A percentile compares a stretch with the other conserved stretches of the same genome.
Evolutionary conservation across 2,797 vertebrate genomes (phyloP).

Genomic region (Poeciliopsis presidionis): DNA sequence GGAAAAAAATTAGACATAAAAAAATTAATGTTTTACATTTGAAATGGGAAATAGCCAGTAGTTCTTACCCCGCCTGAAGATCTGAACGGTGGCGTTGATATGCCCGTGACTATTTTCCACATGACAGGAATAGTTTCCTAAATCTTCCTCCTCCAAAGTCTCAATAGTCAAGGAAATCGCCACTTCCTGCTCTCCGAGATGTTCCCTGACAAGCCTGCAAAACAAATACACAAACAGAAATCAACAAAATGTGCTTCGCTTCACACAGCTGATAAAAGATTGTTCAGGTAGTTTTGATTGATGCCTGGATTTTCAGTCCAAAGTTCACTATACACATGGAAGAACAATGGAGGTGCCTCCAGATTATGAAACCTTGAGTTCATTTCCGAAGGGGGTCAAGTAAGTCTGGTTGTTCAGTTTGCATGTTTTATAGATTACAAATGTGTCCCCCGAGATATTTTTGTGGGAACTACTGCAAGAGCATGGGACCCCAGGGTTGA

Average conservation of each 20-base stretch:
- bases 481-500: neutral
- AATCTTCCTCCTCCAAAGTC: conserved; percentile 92
- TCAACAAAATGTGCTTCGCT: neutral
- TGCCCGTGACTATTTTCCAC: conserved; percentile 97
- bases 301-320: neutral
- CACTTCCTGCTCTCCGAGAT: conserved; percentile 97
- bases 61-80: conserved; percentile 91
- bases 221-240: conserved; percentile 33
- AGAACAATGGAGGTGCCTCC: neutral
- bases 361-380: neutral
- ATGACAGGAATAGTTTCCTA: conserved; percentile 98
- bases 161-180: conserved; percentile 95
- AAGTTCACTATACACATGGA: neutral
- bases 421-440: neutral
- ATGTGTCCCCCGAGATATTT: neutral
- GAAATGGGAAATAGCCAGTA: conserved; percentile 5
- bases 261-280: neutral
- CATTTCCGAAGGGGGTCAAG: neutral
- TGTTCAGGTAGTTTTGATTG: neutral
- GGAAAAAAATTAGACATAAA: conserved; percentile 1
- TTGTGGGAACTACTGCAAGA: neutral
- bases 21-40: neutral
- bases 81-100: conserved; percentile 91
- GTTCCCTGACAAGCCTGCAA: conserved; percentile 91
- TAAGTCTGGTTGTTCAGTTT: neutral